Evolutionary conservation across 2,888 invertebrate genomes (phyloP), one percentile per base, ranked within the genome.

Genomic region (Hesperia comma): DNA sequence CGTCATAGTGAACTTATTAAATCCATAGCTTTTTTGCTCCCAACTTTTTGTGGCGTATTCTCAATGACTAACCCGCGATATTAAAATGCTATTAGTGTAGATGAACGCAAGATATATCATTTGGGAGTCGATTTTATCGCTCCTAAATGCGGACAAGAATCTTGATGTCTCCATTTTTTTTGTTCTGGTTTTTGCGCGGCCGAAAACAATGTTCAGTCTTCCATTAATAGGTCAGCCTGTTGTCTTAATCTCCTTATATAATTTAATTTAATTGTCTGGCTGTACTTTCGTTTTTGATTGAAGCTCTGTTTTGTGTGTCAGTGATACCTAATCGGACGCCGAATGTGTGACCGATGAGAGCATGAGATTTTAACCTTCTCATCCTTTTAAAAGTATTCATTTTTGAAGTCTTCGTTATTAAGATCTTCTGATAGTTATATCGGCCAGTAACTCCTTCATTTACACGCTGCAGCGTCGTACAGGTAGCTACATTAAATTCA

Each of bases 21-120:
- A 73, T 64, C 73, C 63, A 73, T 67, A 70, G 63, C 64, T 67
- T 72, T 73, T 75, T 73, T 70, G 57, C 55, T 61, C 40, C 32
- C 21, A 17, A 62, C 49, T 74, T 74, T 75, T 75, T 75, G 72
- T 70, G 56, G 63, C 67, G 21, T 66, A 32, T 57, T 68, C 60
- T 67, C 71, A 79, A 86, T 90, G 88, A 90, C 86, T 90, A 87
- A 90, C 80, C 80, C 81, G 71, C 75, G 84, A 84, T 87, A 92
- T 92, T 92, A 92, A 90, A 92, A 90, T 75, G 88, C 90, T 90
- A 92, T 92, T 92, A 92, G 89, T 84, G 82, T 83, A 86, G 83
- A 85, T 81, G 83, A 79, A 75, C 76, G 79, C 75, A 79, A 85
- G 78, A 89, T 90, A 90, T 90, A 90, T 91, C 90, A 91, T 88